A percentile compares a stretch with the other conserved stretches of the same genome.
Evolutionary conservation across 2,888 invertebrate genomes (phyloP).

Genomic region (Gastrophysa polygoni): DNA sequence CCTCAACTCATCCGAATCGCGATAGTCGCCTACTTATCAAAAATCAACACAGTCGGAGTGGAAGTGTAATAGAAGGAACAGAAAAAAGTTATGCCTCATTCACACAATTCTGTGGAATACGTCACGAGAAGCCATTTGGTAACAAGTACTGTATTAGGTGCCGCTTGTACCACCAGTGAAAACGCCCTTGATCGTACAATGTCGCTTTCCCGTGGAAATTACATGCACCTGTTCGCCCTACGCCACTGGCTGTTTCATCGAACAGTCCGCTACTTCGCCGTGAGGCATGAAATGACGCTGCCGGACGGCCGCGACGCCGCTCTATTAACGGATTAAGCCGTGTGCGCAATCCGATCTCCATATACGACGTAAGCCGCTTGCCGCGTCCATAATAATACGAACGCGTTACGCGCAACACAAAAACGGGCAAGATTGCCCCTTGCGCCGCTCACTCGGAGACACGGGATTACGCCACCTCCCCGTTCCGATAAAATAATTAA

Average conservation of each 20-base stretch:
- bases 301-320: slow-evolving; percentile 50
- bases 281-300: slow-evolving; percentile 56
- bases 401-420: slow-evolving; percentile 43
- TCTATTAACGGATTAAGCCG: slow-evolving; percentile 54
- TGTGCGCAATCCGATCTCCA: slow-evolving; percentile 57
- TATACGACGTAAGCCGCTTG: slow-evolving; percentile 49
- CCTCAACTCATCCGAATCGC: too few relatives aligned
- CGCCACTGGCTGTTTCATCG: slow-evolving; percentile 19
- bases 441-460: slow-evolving; percentile 51
- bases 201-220: too few relatives aligned
- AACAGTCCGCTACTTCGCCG: slow-evolving; percentile 37
- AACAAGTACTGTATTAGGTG: too few relatives aligned
- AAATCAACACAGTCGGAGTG: too few relatives aligned
- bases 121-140: too few relatives aligned
- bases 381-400: slow-evolving; percentile 36
- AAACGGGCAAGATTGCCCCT: slow-evolving; percentile 55
- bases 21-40: too few relatives aligned
- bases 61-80: too few relatives aligned
- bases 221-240: not conserved
- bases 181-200: too few relatives aligned
- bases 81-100: too few relatives aligned
- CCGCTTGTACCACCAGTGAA: too few relatives aligned
- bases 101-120: too few relatives aligned
- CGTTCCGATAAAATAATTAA: slow-evolving; percentile 58
- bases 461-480: slow-evolving; percentile 52